Evolutionary conservation across 2,888 invertebrate species (phyloP), one percentile per base, ranked within the genome.

Genomic region (Heliconius ethilla): DNA sequence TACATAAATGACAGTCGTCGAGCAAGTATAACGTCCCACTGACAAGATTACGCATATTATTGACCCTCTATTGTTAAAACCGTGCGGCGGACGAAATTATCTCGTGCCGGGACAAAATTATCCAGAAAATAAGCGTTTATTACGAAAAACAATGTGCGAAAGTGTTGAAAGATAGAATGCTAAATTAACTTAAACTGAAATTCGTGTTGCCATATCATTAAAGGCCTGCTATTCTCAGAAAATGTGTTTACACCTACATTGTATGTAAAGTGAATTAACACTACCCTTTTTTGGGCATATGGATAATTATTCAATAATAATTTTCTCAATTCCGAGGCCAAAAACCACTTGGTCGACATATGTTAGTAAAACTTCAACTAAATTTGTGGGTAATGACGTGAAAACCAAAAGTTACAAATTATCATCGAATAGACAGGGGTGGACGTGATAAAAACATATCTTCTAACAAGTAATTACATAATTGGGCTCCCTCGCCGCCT

Each of bases 401-500:
- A 87, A 90, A 91, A 87, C 86, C 89, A 89, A 91, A 92, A 92
- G 90, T 90, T 86, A 91, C 91, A 92, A 83, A 94, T 94, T 93
- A 94, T 92, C 89, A 88, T 89, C 86, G 87, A 86, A 93, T 94
- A 94, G 94, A 94, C 93, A 92, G 92, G 93, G 94, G 93, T 93
- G 91, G 93, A 94, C 92, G 93, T 93, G 94, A 93, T 94, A 94
- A 94, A 94, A 94, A 94, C 94, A 94, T 89, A 94, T 94, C 92
- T 92, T 87, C 92, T 94, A 93, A 94, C 94, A 93, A 93, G 87
- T 94, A 94, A 94, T 94, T 94, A 94, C 92, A 91, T 94, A 94
- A 94, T 94, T 93, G 94, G 87, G 92, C 89, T 89, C 90, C 92
- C 89, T 89, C 86, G 87, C 86, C 89, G 87, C 91, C 90, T 88